phyloP scores from a whole-genome alignment of 2,888 invertebrate genomes.

The Baccha elongata region DNA sequence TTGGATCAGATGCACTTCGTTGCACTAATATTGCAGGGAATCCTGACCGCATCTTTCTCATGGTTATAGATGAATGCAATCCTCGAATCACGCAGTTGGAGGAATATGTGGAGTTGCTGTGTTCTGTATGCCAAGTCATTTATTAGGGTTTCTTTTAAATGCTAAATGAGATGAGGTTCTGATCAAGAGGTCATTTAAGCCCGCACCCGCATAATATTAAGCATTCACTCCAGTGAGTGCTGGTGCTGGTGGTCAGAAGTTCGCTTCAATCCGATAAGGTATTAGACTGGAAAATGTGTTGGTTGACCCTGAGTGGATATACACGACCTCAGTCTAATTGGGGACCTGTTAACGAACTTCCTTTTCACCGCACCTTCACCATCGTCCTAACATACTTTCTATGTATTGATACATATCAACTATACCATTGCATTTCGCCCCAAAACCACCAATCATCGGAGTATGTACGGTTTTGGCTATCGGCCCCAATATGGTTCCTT shows the following conservation, averaged over 20 bases:
- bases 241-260: constrained; percentile 53
- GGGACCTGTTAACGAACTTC: constrained; percentile 69
- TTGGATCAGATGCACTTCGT: constrained; percentile 46
- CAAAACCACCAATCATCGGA: constrained; percentile 61
- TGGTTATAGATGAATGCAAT: constrained; percentile 26
- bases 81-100: constrained; percentile 11
- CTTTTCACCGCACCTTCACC: constrained; percentile 18
- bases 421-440: constrained; percentile 5
- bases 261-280: constrained; percentile 65
- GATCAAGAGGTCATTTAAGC: constrained; percentile 28
- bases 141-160: constrained; percentile 60
- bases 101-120: constrained; percentile 30
- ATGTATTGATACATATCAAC: constrained; percentile 4
- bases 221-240: constrained; percentile 3
- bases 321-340: constrained; percentile 65
- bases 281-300: constrained; percentile 69
- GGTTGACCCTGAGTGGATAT: constrained; percentile 62
- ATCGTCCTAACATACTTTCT: neutral
- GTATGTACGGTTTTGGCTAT: constrained; percentile 41
- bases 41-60: constrained; percentile 38
- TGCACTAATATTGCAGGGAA: neutral
- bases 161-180: constrained; percentile 9
- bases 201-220: constrained; percentile 8
- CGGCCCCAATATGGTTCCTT: constrained; percentile 46
- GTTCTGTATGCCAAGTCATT: constrained; percentile 7